A percentile compares a stretch with the other conserved stretches of the same genome.
phyloP scores from a whole-genome alignment of 2,888 invertebrate genomes.

The Galerucella pusilla region DNA sequence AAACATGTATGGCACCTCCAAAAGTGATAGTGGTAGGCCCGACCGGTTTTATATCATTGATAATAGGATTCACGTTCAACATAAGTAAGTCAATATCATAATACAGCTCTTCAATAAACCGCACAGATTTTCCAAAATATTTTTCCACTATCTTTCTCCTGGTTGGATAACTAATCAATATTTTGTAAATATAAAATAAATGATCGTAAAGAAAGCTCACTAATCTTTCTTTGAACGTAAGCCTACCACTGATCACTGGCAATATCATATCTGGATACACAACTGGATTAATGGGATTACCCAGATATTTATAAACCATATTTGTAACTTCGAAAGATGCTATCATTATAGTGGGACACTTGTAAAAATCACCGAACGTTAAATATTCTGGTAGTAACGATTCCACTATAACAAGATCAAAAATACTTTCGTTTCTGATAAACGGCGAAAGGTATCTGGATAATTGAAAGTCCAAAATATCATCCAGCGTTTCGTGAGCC shows the following conservation, averaged over 20 bases:
- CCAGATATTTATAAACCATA: constrained; percentile 3
- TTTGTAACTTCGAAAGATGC: constrained; percentile 43
- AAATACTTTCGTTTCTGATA: constrained; percentile 34
- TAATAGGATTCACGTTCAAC: constrained; percentile 35
- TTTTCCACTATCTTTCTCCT: constrained; percentile 21
- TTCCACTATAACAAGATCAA: constrained; percentile 53
- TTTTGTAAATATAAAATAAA: constrained; percentile 15
- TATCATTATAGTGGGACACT: constrained; percentile 48
- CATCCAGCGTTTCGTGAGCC: background rate
- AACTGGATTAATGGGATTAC: constrained; percentile 47
- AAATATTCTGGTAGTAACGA: constrained; percentile 41
- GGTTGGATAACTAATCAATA: background rate
- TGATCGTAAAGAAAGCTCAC: constrained; percentile 13
- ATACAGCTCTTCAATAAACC: constrained; percentile 21
- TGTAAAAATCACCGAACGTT: constrained; percentile 49
- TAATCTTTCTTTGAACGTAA: constrained; percentile 41
- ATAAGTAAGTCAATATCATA: constrained; percentile 33
- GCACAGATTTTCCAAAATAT: constrained; percentile 26
- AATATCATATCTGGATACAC: constrained; percentile 47
- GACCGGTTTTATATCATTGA: constrained; percentile 34
- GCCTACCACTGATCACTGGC: constrained; percentile 32
- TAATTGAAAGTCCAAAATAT: constrained; percentile 11
- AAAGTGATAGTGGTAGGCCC: constrained; percentile 35
- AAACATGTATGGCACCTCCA: constrained; percentile 51
- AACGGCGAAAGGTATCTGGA: constrained; percentile 8